phyloP scores from a whole-genome alignment of 1,140 invertebrate genomes.

The Hyposmocoma kahamanoa region DNA sequence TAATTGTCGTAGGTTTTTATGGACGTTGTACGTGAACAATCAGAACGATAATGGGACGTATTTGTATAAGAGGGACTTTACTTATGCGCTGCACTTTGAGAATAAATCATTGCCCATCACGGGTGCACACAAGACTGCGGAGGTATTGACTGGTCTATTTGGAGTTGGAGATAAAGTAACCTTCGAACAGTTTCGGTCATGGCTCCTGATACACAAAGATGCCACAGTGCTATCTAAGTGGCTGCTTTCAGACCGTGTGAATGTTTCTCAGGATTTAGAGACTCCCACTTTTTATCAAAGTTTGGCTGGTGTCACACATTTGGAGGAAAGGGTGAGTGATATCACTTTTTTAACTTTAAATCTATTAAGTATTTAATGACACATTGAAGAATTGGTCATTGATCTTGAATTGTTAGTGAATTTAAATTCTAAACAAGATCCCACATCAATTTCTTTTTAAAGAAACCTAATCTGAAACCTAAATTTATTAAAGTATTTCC shows the following conservation, averaged over 20 bases:
- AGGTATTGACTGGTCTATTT: constrained; percentile 71
- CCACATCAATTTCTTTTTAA: too few species aligned
- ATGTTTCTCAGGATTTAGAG: constrained; percentile 85
- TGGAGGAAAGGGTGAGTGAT: constrained; percentile 79
- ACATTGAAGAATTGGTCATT: too few species aligned
- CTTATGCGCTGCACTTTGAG: constrained; percentile 78
- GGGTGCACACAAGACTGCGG: constrained; percentile 44
- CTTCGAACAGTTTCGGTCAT: constrained; percentile 83
- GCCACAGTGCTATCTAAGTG: constrained; percentile 88
- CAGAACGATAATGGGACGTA: constrained; percentile 84
- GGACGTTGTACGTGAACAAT: constrained; percentile 90
- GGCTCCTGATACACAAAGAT: constrained; percentile 81
- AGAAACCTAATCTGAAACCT: too few species aligned
- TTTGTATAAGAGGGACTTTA: constrained; percentile 84
- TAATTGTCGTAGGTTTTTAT: constrained; percentile 79
- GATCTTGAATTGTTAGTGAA: too few species aligned
- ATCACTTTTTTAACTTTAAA: not conserved
- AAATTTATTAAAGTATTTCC: too few species aligned
- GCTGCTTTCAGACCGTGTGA: constrained; percentile 83
- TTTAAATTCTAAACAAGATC: too few species aligned
- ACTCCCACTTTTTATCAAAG: constrained; percentile 95
- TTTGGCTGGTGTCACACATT: constrained; percentile 90
- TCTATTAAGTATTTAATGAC: not conserved
- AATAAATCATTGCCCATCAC: constrained; percentile 52
- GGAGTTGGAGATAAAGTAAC: constrained; percentile 75